Evolutionary conservation across 2,888 invertebrate genomes (phyloP), one percentile per base, ranked within the genome.

Genomic region (Macaria notata): DNA sequence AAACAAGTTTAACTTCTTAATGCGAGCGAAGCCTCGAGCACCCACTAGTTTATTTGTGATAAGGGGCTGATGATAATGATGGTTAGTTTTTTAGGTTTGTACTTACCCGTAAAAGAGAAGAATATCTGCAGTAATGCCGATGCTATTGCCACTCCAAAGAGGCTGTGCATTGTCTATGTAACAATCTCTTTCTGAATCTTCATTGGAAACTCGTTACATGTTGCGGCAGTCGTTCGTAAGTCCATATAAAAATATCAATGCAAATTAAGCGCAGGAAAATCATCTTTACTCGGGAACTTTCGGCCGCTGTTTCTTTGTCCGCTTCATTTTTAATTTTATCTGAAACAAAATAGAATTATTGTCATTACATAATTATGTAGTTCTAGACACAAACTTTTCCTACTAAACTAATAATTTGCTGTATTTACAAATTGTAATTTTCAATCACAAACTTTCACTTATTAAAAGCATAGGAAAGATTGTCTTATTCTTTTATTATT

Each of bases 101-200:
- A 44, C 74, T 77, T 78, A 89, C 90, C 87, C 75, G 88, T 75
- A 65, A 83, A 79, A 59, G 82, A 86, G 59, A 86, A 70, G 46
- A 89, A 72, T 79, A 88, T 79, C 72, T 89, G 90, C 73, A 90
- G 76, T 75, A 90, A 66, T 68, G 86, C 87, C 73, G 88, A 86
- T 76, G 79, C 79, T 74, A 79, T 83, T 78, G 84, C 84, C 78
- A 82, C 79, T 78, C 79, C 76, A 69, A 87, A 76, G 79, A 88
- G 80, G 76, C 81, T 83, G 83, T 81, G 83, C 90, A 90, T 89
- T 85, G 86, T 89, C 89, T 88, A 89, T 74, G 78, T 71, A 71
- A 79, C 82, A 77, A 74, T 79, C 69, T 73, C 80, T 74, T 71
- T 71, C 73, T 66, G 70, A 71, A 72, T 79, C 82, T 75, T 76